Percentiles rank a stretch among this genome's conserved stretches.
Conservation (phyloP, 2,797 vertebrate species). For the Tokudaia tokunoshimensis region DNA sequence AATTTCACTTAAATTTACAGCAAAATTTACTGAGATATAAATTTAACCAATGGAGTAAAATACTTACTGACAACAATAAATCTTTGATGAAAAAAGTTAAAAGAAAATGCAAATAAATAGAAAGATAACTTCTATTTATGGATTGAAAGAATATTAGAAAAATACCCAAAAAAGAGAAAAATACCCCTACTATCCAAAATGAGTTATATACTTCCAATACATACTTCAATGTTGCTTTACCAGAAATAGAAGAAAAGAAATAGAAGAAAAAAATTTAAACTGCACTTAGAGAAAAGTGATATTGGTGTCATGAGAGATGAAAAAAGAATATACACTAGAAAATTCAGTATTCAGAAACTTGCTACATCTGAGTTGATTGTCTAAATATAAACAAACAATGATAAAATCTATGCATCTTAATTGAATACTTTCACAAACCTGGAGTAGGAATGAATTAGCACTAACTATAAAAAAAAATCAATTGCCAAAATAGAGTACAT, state of each 20-base stretch:
- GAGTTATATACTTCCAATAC: background rate
- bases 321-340: background rate
- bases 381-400: conserved; percentile 4
- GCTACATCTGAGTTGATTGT: background rate
- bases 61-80: background rate
- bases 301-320: background rate
- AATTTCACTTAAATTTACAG: background rate
- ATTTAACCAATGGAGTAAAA: background rate
- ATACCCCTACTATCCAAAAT: background rate
- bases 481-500: background rate
- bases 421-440: background rate
- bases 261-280: background rate
- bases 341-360: background rate
- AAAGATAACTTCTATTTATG: background rate
- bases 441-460: background rate
- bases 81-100: background rate
- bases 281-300: background rate
- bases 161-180: background rate
- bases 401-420: conserved; percentile 7
- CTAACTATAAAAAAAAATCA: conserved; percentile 15
- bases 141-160: background rate
- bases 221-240: background rate
- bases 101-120: background rate
- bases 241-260: background rate
- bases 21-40: background rate